These are phyloP conservation scores for Toxotes jaculatrix DNA, from an alignment of 2,113 vertebrate species.

Conservation along the genomic window DNA sequence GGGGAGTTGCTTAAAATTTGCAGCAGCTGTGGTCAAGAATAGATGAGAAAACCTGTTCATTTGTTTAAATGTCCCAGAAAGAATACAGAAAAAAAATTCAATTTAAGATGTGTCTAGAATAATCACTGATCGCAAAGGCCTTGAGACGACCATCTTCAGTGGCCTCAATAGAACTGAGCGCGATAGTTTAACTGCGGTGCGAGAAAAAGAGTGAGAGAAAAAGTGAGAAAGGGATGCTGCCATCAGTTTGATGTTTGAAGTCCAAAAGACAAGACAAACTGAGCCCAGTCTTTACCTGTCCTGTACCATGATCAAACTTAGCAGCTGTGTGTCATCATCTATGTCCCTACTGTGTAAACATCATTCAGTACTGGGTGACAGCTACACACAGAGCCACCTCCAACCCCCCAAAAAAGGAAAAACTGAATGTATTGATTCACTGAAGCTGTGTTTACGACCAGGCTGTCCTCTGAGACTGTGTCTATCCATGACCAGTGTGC, in stretches of 20 bases:
- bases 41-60: not conserved
- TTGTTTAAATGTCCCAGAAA: not conserved
- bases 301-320: not conserved
- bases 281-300: not conserved
- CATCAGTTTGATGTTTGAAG: not conserved
- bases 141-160: not conserved
- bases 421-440: not conserved
- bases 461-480: not conserved
- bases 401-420: not conserved
- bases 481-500: not conserved
- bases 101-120: not conserved
- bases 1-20: constrained; percentile 3
- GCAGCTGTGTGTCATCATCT: constrained; percentile 2
- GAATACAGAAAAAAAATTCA: not conserved
- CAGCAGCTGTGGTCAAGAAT: not conserved
- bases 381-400: not conserved
- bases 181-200: not conserved
- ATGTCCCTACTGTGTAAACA: constrained; percentile 13
- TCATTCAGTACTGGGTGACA: not conserved
- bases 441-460: not conserved
- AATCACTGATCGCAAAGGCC: not conserved
- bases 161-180: not conserved
- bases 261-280: not conserved
- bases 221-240: not conserved
- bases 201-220: not conserved